These are phyloP conservation scores for Callipepla californica DNA, from an alignment of 2,113 vertebrate species.

Conservation along the genomic window DNA sequence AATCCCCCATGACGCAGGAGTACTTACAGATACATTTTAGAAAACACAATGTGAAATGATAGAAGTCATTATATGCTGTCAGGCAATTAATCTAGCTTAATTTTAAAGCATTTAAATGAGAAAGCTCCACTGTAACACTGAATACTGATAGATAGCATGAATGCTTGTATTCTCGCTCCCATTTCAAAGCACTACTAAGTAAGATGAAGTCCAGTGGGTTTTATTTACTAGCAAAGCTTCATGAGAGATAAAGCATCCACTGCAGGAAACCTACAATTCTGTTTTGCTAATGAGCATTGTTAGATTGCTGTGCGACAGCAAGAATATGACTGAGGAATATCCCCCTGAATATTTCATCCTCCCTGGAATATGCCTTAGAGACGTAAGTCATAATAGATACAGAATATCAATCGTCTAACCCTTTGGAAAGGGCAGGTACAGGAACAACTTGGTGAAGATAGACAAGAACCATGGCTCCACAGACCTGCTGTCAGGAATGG, in stretches of 20 bases:
- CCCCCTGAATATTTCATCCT: neutral
- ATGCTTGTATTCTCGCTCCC: neutral
- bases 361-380: neutral
- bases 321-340: neutral
- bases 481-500: neutral
- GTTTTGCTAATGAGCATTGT: constrained; percentile 12
- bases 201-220: neutral
- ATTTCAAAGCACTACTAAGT: neutral
- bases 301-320: constrained; percentile 33
- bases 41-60: neutral
- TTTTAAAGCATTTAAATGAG: constrained; percentile 11
- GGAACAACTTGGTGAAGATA: neutral
- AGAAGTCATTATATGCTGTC: neutral
- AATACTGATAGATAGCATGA: neutral
- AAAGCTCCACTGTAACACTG: neutral
- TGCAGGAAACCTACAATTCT: constrained; percentile 31
- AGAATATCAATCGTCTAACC: neutral
- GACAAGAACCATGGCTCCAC: neutral
- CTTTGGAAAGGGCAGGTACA: constrained; percentile 20
- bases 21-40: neutral
- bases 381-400: constrained; percentile 40
- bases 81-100: neutral
- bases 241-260: neutral
- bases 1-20: neutral
- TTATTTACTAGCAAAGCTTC: constrained; percentile 31